Evolutionary conservation across 2,113 vertebrate genomes (phyloP), one percentile per base, ranked within the genome.

Genomic region (Passer domesticus): DNA sequence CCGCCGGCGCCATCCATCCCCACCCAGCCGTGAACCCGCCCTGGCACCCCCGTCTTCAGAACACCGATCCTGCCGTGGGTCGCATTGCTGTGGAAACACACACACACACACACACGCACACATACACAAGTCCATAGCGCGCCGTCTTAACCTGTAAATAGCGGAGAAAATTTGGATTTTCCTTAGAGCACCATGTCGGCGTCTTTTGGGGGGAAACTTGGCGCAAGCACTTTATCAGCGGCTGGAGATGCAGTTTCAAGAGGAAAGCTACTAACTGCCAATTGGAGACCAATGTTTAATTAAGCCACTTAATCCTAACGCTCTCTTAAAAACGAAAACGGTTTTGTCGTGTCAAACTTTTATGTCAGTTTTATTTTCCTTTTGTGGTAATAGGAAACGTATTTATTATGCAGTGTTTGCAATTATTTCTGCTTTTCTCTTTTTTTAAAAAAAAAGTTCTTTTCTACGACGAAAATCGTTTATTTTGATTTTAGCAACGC

Each of bases 371-470:
- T 97, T 97, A 94, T 96, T 96, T 97, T 96, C 97, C 97, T 97
- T 98, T 97, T 94, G 94, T 97, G 97, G 91, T 97, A 92, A 97
- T 98, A 98, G 98, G 72, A 97, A 95, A 90, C 18, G 96, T 99
- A 99, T 99, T 99, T 99, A 99, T 99, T 99, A 97, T 91, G 94
- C 95, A 97, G 95, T 98, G 98, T 97, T 98, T 98, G 98, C 95
- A 97, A 96, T 97, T 97, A 72, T 98, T 98, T 98, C 96, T 97
- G 97, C 92, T 93, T 98, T 96, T 97, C 56, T 95, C 90, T 98
- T 96, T 92, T 92, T 66, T 50, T 33, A 2, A 3, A 35, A 67
- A 62, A 55, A 37, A 52, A 62, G 46, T 3, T 39, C 95, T 98
- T 98, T 98, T 98, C 98, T 98, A 98, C 92, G 77, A 96, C 74